phyloP scores from a whole-genome alignment of 2,888 invertebrate species.

The Augiades crinisus region DNA sequence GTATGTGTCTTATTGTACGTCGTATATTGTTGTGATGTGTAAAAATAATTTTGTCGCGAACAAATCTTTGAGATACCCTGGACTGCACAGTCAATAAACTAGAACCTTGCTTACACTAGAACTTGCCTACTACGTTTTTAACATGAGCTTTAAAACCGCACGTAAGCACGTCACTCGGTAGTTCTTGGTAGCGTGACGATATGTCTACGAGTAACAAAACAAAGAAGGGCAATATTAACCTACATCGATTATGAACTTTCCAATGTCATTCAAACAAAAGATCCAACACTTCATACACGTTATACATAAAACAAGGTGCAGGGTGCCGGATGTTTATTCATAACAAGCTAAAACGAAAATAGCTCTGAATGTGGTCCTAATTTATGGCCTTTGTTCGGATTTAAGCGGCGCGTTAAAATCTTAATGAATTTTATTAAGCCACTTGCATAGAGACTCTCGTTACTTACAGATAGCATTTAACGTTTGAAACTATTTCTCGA shows the following conservation, averaged over 20 bases:
- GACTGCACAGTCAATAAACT: too few relatives aligned
- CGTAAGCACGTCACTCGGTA: conserved; percentile 5
- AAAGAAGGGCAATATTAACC: neutral
- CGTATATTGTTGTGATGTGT: too few relatives aligned
- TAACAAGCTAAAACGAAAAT: conserved; percentile 57
- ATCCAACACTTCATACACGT: conserved; percentile 46
- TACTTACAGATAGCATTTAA: neutral
- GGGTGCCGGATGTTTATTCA: conserved; percentile 61
- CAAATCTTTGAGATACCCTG: too few relatives aligned
- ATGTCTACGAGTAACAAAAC: conserved; percentile 6
- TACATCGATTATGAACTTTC: conserved; percentile 33
- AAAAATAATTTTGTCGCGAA: too few relatives aligned
- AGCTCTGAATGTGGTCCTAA: conserved; percentile 52
- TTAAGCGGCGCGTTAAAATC: conserved; percentile 23
- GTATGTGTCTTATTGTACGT: too few relatives aligned
- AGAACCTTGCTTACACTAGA: too few relatives aligned
- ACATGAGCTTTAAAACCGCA: conserved; percentile 6
- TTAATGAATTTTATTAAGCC: conserved; percentile 28
- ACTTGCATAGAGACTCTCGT: neutral
- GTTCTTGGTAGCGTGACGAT: conserved; percentile 6
- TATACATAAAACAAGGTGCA: conserved; percentile 54
- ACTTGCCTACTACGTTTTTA: too few relatives aligned
- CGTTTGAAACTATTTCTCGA: conserved; percentile 10
- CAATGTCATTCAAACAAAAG: conserved; percentile 40
- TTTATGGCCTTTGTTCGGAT: conserved; percentile 47